Conservation (phyloP, 2,888 invertebrate species). For the Rotaria socialis region DNA sequence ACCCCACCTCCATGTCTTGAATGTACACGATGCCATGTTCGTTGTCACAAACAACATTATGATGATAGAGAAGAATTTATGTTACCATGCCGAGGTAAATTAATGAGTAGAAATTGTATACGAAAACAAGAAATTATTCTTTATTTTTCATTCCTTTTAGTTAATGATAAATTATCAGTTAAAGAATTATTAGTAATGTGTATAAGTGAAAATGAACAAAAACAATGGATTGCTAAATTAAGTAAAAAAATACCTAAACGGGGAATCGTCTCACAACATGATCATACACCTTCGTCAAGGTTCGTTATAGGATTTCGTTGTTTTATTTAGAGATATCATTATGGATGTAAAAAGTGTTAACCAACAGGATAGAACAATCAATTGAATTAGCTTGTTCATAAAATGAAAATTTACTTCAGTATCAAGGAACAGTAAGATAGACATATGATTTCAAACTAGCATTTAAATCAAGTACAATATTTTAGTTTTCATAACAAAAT, state of each 20-base stretch:
- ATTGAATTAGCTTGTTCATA: no score
- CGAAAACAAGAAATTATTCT: neutral
- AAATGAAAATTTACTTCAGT: no score
- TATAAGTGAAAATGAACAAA: conserved; percentile 40
- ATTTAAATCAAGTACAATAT: no score
- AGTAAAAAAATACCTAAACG: conserved; percentile 43
- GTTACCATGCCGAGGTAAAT: conserved; percentile 69
- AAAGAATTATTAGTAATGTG: conserved; percentile 43
- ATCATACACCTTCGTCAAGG: conserved; percentile 28
- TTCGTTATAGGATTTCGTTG: neutral
- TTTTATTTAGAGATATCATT: neutral
- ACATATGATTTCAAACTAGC: no score
- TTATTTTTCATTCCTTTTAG: neutral
- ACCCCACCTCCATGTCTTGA: conserved; percentile 93
- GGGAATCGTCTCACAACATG: neutral
- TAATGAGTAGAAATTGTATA: neutral
- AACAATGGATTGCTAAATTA: conserved; percentile 44
- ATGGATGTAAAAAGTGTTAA: no score
- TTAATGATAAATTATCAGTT: conserved; percentile 44
- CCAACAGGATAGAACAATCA: no score
- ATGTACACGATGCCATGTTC: conserved; percentile 83
- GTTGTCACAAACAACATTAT: conserved; percentile 94
- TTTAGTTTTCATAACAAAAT: no score
- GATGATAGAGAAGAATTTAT: conserved; percentile 77
- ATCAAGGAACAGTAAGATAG: no score